These are phyloP conservation scores for Microcebus ravelobensis DNA, from an alignment of 2,113 vertebrate species.

Conservation along the genomic window DNA sequence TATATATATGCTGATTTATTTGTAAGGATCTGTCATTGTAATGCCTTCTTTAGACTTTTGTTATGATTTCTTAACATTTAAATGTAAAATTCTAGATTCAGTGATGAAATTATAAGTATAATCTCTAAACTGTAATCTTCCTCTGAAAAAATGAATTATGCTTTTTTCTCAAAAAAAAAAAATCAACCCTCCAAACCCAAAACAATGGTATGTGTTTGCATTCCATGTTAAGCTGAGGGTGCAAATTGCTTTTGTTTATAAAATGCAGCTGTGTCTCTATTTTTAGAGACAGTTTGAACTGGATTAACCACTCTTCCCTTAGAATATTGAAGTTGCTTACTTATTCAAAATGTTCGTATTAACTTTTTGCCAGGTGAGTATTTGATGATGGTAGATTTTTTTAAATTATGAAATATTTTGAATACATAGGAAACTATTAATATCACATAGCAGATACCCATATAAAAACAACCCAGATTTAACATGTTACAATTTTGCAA, in stretches of 20 bases:
- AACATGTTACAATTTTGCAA: not conserved
- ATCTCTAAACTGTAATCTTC: constrained; percentile 11
- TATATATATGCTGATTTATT: not conserved
- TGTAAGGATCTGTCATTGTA: not conserved
- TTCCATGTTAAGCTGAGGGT: not conserved
- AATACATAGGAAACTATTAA: not conserved
- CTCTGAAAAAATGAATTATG: not conserved
- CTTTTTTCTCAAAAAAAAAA: not conserved
- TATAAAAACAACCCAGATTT: not conserved
- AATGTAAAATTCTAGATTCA: not conserved
- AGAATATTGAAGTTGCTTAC: not conserved
- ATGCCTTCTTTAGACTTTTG: not conserved
- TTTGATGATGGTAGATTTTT: not conserved
- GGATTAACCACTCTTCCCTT: not conserved
- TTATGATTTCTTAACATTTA: not conserved
- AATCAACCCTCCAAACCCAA: not conserved
- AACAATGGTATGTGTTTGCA: not conserved
- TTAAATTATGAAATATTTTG: not conserved
- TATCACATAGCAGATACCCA: not conserved
- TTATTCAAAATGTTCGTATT: not conserved
- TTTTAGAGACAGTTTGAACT: not conserved
- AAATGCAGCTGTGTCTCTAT: not conserved
- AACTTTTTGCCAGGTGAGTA: not conserved
- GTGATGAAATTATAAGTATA: not conserved
- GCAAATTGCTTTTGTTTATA: not conserved